Evolutionary conservation across 2,888 invertebrate species (phyloP).

Genomic region (Torymus tubicola): DNA sequence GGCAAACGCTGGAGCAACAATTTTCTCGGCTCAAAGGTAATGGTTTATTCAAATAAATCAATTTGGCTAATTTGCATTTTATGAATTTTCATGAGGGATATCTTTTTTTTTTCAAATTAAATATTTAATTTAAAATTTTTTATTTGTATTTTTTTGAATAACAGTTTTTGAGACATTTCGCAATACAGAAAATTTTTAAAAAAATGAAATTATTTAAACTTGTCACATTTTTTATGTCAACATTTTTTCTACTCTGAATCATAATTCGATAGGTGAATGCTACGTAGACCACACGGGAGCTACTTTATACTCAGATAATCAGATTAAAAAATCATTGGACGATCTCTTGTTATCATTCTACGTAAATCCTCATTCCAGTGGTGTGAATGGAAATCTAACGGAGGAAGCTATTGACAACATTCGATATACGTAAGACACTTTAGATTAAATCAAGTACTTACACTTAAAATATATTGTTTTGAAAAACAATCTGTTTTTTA

Average conservation of each 20-base stretch:
- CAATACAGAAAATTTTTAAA: background rate
- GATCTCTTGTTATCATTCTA: conserved; percentile 86
- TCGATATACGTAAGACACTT: conserved; percentile 76
- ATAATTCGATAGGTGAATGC: conserved; percentile 78
- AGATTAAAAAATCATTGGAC: conserved; percentile 82
- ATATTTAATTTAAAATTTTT: conserved; percentile 10
- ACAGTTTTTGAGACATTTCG: background rate
- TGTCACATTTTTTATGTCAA: background rate
- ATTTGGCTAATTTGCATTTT: conserved; percentile 19
- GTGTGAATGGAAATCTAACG: conserved; percentile 86
- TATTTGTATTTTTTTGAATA: background rate
- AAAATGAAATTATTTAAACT: background rate
- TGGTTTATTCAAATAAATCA: no score
- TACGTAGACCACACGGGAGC: conserved; percentile 95
- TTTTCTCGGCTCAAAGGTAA: conserved; percentile 72
- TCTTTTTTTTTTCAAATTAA: background rate
- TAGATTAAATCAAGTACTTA: conserved; percentile 2
- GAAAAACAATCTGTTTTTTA: conserved; percentile 67
- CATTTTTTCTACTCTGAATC: conserved; percentile 2
- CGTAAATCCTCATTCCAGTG: conserved; percentile 92
- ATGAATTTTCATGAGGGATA: background rate
- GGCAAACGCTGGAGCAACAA: conserved; percentile 64
- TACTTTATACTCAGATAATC: conserved; percentile 87
- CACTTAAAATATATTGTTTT: conserved; percentile 1
- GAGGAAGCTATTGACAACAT: conserved; percentile 91